Percentiles rank a stretch among this genome's conserved stretches.
These are phyloP conservation scores for Pristionchus arcanus DNA, from an alignment of 2,888 invertebrate genomes.

Conservation along the genomic window DNA sequence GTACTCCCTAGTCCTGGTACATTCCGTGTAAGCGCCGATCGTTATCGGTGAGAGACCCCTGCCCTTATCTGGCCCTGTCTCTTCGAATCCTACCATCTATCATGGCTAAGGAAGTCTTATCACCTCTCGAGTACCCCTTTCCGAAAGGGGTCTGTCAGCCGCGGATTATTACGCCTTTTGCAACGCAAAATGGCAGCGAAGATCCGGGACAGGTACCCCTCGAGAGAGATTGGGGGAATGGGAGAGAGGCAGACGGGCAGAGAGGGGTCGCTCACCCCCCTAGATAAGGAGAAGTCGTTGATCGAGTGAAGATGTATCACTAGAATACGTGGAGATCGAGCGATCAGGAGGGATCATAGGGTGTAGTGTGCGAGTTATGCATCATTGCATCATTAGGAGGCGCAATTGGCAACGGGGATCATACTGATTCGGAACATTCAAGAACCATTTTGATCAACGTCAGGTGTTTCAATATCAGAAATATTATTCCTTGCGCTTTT, in stretches of 20 bases:
- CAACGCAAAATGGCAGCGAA: conserved; percentile 16
- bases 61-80: background rate
- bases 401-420: background rate
- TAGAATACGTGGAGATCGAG: conserved; percentile 7
- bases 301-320: background rate
- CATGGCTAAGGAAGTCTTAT: background rate
- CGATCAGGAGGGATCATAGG: background rate
- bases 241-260: background rate
- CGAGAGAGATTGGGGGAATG: background rate
- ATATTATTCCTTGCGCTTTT: background rate
- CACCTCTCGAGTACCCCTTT: background rate
- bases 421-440: background rate
- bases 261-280: background rate
- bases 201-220: conserved; percentile 22
- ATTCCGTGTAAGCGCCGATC: background rate
- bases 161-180: background rate
- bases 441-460: background rate
- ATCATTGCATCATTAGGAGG: background rate
- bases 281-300: background rate
- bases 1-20: background rate
- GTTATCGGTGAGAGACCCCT: conserved; percentile 41
- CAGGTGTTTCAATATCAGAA: background rate
- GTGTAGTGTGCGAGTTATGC: background rate
- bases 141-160: conserved; percentile 3
- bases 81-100: background rate